Percentiles rank a stretch among this genome's conserved stretches.
Evolutionary conservation across 2,888 invertebrate genomes (phyloP).

Genomic region (Erebia ligea): DNA sequence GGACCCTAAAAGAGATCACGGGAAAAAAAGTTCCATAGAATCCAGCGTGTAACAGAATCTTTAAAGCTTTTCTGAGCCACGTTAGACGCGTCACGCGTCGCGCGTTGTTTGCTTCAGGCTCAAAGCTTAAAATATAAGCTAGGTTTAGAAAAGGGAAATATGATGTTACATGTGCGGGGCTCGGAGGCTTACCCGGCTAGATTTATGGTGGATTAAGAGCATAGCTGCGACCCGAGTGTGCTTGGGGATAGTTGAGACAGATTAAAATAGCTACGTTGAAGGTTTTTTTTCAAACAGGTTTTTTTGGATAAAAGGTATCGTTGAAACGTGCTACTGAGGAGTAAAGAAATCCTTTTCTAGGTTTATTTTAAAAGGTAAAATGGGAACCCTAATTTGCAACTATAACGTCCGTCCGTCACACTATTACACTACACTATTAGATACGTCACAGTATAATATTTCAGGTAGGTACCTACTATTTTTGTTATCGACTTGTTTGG

Average conservation of each 20-base stretch:
- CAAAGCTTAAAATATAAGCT: background rate
- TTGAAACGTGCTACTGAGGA: no score
- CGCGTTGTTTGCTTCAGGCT: background rate
- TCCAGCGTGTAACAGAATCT: background rate
- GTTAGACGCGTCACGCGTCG: background rate
- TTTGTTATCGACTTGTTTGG: no score
- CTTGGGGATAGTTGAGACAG: slow-evolving; percentile 7
- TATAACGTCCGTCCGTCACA: no score
- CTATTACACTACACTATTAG: no score
- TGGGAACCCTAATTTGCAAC: no score
- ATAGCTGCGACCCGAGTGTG: slow-evolving; percentile 5
- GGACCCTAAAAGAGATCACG: no score
- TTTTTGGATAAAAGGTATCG: no score
- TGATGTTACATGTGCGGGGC: slow-evolving; percentile 10
- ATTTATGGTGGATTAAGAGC: slow-evolving; percentile 16
- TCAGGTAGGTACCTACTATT: no score
- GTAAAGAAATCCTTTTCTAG: no score
- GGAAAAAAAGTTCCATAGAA: no score
- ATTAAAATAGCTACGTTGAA: slow-evolving; percentile 21
- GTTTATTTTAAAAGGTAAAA: no score
- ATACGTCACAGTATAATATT: no score
- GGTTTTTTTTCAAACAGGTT: background rate
- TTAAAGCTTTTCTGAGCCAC: background rate
- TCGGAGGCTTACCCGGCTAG: slow-evolving; percentile 4
- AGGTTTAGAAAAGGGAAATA: slow-evolving; percentile 15